Evolutionary conservation across 2,888 invertebrate genomes (phyloP).

Genomic region (Cylindroiulus punctatus): DNA sequence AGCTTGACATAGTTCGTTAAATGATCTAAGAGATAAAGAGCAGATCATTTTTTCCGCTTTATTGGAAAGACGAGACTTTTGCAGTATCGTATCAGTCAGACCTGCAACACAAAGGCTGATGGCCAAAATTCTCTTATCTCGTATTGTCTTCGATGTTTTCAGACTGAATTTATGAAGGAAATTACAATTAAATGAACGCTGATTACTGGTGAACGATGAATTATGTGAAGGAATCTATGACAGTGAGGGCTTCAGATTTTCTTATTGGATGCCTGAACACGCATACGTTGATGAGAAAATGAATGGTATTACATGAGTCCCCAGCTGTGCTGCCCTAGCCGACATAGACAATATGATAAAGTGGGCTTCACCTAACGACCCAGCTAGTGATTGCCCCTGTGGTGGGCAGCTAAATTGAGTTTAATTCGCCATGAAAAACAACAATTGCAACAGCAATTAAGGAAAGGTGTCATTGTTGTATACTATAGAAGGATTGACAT

Average conservation of each 20-base stretch:
- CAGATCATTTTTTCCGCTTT: conserved; percentile 46
- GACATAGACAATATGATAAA: no score
- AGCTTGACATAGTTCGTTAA: conserved; percentile 47
- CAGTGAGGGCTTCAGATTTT: background rate
- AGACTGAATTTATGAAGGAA: conserved; percentile 2
- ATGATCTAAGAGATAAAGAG: conserved; percentile 45
- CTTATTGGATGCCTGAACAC: background rate
- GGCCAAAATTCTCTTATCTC: background rate
- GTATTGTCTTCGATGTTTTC: background rate
- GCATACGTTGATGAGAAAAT: background rate
- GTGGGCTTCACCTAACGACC: no score
- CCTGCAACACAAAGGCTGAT: background rate
- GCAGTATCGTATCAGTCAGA: conserved; percentile 9
- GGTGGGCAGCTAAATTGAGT: no score
- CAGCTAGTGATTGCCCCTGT: no score
- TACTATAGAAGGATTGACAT: no score
- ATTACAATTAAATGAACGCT: background rate
- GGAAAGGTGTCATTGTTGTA: no score
- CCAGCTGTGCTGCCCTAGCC: no score
- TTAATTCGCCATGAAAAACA: no score
- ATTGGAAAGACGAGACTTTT: conserved; percentile 33
- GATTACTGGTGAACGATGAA: background rate
- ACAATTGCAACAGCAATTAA: no score
- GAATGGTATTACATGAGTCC: no score
- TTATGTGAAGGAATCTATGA: background rate